Conservation (phyloP, 35 echinoderm and acorn worm genomes). For the Eucidaris tribuloides region DNA sequence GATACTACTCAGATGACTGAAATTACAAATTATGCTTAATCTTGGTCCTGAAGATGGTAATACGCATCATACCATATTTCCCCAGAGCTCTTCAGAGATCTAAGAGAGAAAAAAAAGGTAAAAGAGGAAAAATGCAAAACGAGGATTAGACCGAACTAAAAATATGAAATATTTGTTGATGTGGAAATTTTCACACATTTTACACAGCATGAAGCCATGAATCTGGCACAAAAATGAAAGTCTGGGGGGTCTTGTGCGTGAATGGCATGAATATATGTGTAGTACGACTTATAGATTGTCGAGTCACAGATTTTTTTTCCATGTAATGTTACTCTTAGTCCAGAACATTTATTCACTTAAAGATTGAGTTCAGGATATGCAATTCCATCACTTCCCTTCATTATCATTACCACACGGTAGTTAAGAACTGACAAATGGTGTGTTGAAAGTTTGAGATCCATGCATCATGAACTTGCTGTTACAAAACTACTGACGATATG, state of each 20-base stretch:
- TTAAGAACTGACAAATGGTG: too few species aligned
- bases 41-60: conserved; percentile 52
- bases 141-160: not conserved
- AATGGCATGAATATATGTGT: not conserved
- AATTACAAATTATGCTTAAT: too few species aligned
- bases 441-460: too few species aligned
- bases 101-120: conserved; percentile 31
- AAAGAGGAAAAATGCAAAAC: not conserved
- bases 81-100: conserved; percentile 91
- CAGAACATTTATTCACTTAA: too few species aligned
- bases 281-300: not conserved
- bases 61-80: conserved; percentile 99
- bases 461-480: too few species aligned
- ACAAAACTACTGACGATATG: too few species aligned
- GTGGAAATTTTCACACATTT: not conserved
- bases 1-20: too few species aligned
- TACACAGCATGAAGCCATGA: not conserved
- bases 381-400: too few species aligned
- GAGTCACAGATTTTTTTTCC: too few species aligned
- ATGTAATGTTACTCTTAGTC: too few species aligned
- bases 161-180: not conserved
- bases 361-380: too few species aligned
- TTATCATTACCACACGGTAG: too few species aligned
- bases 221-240: not conserved
- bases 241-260: not conserved